Percentiles rank a stretch among this genome's conserved stretches.
Evolutionary conservation across 23 tunicate genomes (phyloP).

Genomic region (Halocynthia aurantium): DNA sequence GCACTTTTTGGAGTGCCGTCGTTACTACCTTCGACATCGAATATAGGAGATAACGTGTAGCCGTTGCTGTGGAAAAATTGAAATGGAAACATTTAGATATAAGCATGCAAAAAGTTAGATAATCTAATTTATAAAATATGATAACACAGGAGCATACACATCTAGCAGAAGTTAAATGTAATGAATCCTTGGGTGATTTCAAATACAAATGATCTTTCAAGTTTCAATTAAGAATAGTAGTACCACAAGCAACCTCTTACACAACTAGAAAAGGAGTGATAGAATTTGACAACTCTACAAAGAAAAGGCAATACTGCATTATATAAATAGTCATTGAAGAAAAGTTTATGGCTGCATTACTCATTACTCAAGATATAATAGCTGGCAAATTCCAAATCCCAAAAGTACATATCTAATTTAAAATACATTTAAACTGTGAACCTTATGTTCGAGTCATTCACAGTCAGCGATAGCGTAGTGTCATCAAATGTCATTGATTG

Average conservation of each 20-base stretch:
- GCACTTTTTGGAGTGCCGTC: slow-evolving; percentile 4
- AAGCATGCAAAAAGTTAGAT: neutral
- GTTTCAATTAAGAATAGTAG: too few relatives aligned
- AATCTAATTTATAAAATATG: neutral
- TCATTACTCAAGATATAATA: too few relatives aligned
- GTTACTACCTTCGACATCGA: slow-evolving; percentile 1
- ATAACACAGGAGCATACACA: neutral
- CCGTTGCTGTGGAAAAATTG: slow-evolving; percentile 22
- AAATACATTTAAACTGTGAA: neutral
- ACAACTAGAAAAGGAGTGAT: too few relatives aligned
- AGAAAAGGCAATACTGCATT: too few relatives aligned
- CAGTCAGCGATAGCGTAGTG: neutral
- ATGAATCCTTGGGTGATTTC: neutral
- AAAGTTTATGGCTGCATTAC: too few relatives aligned
- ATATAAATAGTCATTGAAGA: too few relatives aligned
- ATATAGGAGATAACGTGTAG: slow-evolving; percentile 37
- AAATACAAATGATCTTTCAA: too few relatives aligned
- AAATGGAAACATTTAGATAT: neutral
- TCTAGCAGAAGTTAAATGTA: slow-evolving; percentile 15
- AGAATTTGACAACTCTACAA: too few relatives aligned
- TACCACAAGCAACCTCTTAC: too few relatives aligned
- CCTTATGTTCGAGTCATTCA: neutral
- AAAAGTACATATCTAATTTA: too few relatives aligned
- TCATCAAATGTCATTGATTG: slow-evolving; percentile 3
- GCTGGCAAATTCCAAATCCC: too few relatives aligned